A percentile compares a stretch with the other conserved stretches of the same genome.
These are phyloP conservation scores for Sebastes paucispinis DNA, from an alignment of 2,797 vertebrate species.

Conservation along the genomic window DNA sequence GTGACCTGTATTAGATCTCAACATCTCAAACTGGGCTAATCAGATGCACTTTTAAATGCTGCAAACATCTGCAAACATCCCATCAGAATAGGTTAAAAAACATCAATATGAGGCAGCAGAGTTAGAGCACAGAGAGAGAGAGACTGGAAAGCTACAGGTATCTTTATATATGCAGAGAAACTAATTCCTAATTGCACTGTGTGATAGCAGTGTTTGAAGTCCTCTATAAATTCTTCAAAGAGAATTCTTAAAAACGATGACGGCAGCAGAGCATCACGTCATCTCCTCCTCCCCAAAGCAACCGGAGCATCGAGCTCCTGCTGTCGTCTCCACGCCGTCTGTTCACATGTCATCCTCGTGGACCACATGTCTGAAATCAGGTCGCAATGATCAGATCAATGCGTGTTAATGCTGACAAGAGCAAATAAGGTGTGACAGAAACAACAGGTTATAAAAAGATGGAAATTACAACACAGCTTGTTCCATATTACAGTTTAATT, in stretches of 20 bases:
- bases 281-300: neutral
- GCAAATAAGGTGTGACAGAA: too few relatives aligned
- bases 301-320: neutral
- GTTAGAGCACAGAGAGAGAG: neutral
- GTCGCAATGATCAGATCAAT: neutral
- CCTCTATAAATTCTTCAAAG: neutral
- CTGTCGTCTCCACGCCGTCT: neutral
- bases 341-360: neutral
- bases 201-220: neutral
- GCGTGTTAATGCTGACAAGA: neutral
- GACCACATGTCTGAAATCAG: neutral
- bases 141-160: neutral
- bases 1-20: neutral
- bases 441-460: neutral
- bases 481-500: too few relatives aligned
- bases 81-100: neutral
- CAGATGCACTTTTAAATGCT: conserved; percentile 14
- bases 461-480: neutral
- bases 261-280: neutral
- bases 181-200: neutral
- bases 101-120: neutral
- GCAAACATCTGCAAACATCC: neutral
- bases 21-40: neutral
- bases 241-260: neutral
- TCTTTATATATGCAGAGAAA: neutral